These are phyloP conservation scores for Autographa pulchrina DNA, from an alignment of 2,888 invertebrate species.

Conservation along the genomic window DNA sequence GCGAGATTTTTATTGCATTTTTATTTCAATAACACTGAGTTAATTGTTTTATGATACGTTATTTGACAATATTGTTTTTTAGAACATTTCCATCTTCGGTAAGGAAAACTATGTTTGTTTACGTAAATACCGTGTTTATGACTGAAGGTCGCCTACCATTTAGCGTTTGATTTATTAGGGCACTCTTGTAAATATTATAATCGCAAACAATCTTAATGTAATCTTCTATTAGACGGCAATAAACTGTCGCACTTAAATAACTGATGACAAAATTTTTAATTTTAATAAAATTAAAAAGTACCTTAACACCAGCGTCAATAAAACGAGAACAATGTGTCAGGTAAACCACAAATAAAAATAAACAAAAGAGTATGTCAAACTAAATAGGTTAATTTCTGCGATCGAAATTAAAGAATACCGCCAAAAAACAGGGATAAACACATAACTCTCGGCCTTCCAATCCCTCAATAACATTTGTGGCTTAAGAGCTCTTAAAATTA, in stretches of 20 bases:
- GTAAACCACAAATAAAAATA: slow-evolving; percentile 20
- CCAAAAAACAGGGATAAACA: slow-evolving; percentile 10
- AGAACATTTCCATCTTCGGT: slow-evolving; percentile 36
- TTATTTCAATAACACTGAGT: slow-evolving; percentile 40
- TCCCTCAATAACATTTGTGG: slow-evolving; percentile 13
- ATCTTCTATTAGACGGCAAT: not conserved
- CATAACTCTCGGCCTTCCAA: slow-evolving; percentile 18
- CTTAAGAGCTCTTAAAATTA: slow-evolving; percentile 19
- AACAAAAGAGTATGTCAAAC: slow-evolving; percentile 30
- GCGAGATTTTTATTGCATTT: slow-evolving; percentile 36
- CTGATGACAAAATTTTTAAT: no score
- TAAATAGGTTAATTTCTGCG: slow-evolving; percentile 39
- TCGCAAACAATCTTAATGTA: slow-evolving; percentile 16
- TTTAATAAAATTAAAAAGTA: not conserved
- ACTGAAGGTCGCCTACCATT: slow-evolving; percentile 27
- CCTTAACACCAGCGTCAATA: slow-evolving; percentile 23
- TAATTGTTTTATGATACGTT: slow-evolving; percentile 32
- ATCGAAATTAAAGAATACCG: slow-evolving; percentile 21
- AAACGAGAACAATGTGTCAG: slow-evolving; percentile 21
- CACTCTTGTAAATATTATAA: slow-evolving; percentile 34
- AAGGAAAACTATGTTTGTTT: slow-evolving; percentile 39
- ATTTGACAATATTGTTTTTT: slow-evolving; percentile 29
- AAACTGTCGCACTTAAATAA: not conserved
- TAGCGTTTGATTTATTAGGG: slow-evolving; percentile 21
- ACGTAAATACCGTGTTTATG: slow-evolving; percentile 19